phyloP scores from a whole-genome alignment of 2,797 vertebrate species.

The Girardinus metallicus region DNA sequence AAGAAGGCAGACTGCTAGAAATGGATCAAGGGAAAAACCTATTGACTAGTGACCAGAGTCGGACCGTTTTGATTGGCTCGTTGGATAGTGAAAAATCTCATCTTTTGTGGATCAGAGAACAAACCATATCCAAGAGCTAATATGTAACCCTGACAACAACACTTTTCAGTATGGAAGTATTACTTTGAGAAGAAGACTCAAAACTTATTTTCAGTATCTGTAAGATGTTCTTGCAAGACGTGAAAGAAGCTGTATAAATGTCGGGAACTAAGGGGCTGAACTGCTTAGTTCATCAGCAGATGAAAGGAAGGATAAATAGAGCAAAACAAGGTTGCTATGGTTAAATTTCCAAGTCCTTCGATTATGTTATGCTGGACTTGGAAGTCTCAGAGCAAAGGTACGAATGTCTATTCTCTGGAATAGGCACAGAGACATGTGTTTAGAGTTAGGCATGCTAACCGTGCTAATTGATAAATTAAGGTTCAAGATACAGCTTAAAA shows the following conservation, averaged over 20 bases:
- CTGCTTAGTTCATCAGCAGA: not conserved
- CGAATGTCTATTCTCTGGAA: not conserved
- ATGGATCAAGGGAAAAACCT: not conserved
- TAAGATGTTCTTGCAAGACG: not conserved
- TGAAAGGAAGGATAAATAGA: not conserved
- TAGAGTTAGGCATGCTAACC: not conserved
- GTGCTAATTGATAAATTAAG: not conserved
- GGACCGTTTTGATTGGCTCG: not conserved
- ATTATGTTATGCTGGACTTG: not conserved
- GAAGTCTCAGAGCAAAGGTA: not conserved
- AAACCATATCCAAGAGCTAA: not conserved
- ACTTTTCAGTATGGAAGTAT: not conserved
- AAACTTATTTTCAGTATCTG: not conserved
- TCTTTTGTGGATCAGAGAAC: not conserved
- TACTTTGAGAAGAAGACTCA: not conserved
- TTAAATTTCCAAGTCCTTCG: not conserved
- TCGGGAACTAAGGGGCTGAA: not conserved
- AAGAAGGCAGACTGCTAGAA: not conserved
- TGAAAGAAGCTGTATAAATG: not conserved
- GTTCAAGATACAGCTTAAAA: not conserved
- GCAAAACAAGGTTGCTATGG: not conserved
- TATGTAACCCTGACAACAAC: not conserved
- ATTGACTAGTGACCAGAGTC: not conserved
- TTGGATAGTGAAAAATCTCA: not conserved
- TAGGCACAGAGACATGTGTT: not conserved